These are phyloP conservation scores for Leptinotarsa defecta DNA, from an alignment of 1,140 invertebrate species.

Conservation along the genomic window DNA sequence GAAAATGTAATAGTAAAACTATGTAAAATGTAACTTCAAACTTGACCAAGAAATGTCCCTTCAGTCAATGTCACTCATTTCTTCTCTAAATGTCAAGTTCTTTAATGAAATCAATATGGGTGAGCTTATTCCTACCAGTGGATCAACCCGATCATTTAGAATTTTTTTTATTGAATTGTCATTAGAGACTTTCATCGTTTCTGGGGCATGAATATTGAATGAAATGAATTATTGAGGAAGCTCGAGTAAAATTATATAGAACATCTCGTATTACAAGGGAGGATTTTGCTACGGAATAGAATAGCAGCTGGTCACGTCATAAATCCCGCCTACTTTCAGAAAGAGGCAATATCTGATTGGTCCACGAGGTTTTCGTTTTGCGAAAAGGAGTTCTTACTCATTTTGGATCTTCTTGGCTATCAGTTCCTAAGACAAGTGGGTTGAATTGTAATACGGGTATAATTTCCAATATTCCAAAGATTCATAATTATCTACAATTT, in stretches of 20 bases:
- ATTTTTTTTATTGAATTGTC: conserved; percentile 18
- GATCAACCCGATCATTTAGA: conserved; percentile 22
- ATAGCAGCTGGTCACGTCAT: conserved; percentile 9
- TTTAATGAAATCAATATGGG: neutral
- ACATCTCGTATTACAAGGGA: conserved; percentile 16
- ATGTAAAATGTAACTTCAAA: too few species aligned
- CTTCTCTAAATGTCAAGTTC: neutral
- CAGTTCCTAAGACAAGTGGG: neutral
- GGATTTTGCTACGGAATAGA: conserved; percentile 6
- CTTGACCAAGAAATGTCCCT: too few species aligned
- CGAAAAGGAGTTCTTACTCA: neutral
- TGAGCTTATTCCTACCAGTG: neutral
- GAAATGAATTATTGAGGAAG: conserved; percentile 18
- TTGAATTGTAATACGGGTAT: neutral
- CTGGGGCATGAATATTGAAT: conserved; percentile 20
- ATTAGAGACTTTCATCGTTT: conserved; percentile 16
- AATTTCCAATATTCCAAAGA: neutral
- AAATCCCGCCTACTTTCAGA: conserved; percentile 4
- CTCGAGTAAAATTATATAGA: conserved; percentile 23
- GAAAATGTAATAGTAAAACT: too few species aligned
- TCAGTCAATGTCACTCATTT: neutral
- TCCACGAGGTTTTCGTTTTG: conserved; percentile 20
- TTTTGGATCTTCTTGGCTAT: conserved; percentile 17
- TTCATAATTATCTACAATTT: neutral
- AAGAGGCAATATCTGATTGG: conserved; percentile 13